phyloP scores from a whole-genome alignment of 1,140 invertebrate species.

The Polypedilum vanderplanki region DNA sequence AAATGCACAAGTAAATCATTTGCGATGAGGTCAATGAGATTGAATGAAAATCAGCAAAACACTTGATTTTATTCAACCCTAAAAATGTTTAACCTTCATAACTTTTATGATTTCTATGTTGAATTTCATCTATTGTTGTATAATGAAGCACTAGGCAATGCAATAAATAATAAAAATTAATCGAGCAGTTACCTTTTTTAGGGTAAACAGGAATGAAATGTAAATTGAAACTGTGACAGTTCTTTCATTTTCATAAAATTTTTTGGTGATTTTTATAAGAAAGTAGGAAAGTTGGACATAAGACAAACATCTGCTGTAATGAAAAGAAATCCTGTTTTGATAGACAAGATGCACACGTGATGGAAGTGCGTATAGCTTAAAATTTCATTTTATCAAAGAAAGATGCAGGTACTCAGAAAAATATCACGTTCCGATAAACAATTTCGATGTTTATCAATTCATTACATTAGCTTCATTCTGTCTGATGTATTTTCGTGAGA shows the following conservation, averaged over 20 bases:
- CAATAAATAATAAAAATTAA: background rate
- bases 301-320: background rate
- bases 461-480: background rate
- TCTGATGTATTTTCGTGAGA: too few relatives aligned
- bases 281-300: background rate
- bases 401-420: constrained; percentile 1
- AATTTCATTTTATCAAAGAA: background rate
- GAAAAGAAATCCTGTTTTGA: background rate
- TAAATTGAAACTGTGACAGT: background rate
- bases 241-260: too few relatives aligned
- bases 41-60: too few relatives aligned
- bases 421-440: background rate
- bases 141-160: background rate
- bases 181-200: background rate
- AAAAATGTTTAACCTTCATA: background rate
- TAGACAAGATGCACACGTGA: constrained; percentile 19
- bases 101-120: background rate
- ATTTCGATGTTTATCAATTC: background rate
- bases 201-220: background rate
- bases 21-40: too few relatives aligned
- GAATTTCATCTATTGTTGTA: background rate
- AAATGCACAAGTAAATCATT: too few relatives aligned
- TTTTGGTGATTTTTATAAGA: background rate
- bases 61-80: too few relatives aligned
- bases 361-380: background rate